Conservation (phyloP, 2,888 invertebrate species). For the Xylocampa areola region DNA sequence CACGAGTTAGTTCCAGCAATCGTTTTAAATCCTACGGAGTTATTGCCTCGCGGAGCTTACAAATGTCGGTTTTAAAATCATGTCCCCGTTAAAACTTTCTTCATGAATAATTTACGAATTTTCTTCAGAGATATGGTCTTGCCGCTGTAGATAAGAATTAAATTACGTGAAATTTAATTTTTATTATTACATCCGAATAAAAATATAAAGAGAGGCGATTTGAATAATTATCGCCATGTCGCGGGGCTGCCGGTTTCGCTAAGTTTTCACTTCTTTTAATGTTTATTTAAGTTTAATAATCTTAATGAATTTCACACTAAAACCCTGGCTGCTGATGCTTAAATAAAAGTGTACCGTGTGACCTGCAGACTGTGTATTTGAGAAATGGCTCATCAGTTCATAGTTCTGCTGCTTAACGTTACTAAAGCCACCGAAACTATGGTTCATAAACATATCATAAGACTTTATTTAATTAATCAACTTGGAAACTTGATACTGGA, state of each 20-base stretch:
- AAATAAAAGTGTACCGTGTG: background rate
- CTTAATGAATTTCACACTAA: conserved; percentile 39
- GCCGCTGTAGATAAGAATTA: conserved; percentile 86
- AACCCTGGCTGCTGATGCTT: conserved; percentile 14
- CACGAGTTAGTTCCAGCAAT: conserved; percentile 53
- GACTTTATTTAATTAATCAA: no score
- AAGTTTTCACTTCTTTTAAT: conserved; percentile 66
- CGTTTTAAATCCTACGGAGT: conserved; percentile 69
- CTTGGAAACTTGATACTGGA: no score
- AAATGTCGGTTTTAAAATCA: conserved; percentile 88
- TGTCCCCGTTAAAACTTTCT: conserved; percentile 88
- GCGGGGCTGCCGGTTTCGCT: conserved; percentile 61
- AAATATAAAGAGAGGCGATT: conserved; percentile 82
- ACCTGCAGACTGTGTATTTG: no score
- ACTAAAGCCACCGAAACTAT: no score
- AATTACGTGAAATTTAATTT: conserved; percentile 86
- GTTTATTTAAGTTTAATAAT: conserved; percentile 48
- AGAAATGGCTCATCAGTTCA: no score
- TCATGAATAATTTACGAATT: conserved; percentile 89
- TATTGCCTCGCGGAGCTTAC: conserved; percentile 80
- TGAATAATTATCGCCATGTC: conserved; percentile 81
- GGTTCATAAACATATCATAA: no score
- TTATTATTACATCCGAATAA: conserved; percentile 83
- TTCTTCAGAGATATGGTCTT: conserved; percentile 87
- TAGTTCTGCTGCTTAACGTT: no score